Conservation (phyloP, 2,113 vertebrate species). For the Porphyrio hochstetteri region DNA sequence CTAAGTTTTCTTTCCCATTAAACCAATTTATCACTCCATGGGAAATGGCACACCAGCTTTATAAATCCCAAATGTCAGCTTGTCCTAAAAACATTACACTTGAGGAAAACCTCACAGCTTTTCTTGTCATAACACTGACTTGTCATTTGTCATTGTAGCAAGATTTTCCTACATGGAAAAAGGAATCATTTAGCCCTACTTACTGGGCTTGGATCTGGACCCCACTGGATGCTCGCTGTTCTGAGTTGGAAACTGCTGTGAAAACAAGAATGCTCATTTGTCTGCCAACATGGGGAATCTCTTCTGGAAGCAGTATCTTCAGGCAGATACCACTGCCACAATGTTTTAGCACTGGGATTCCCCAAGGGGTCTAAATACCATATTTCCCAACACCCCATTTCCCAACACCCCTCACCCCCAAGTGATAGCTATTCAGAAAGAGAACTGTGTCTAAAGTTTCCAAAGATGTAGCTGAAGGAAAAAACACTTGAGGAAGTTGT, state of each 20-base stretch:
- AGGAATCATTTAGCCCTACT: neutral
- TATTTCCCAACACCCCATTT: neutral
- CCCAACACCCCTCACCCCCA: neutral
- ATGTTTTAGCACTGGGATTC: neutral
- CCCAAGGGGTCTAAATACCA: neutral
- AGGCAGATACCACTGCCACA: neutral
- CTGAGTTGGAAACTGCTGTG: neutral
- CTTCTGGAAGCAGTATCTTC: neutral
- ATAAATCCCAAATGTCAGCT: neutral
- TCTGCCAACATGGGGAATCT: neutral
- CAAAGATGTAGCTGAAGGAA: neutral
- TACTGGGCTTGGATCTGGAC: neutral
- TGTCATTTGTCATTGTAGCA: neutral
- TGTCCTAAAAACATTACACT: neutral
- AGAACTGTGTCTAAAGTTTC: neutral
- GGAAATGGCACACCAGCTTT: neutral
- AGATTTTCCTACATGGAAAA: neutral
- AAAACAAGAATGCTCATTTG: neutral
- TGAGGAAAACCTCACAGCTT: neutral
- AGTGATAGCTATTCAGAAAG: neutral
- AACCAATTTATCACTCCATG: neutral
- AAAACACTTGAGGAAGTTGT: neutral
- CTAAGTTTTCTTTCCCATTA: neutral
- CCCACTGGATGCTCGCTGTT: neutral
- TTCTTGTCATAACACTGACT: neutral